These are phyloP conservation scores for Hydriomena furcata DNA, from an alignment of 2,888 invertebrate genomes.

Conservation along the genomic window DNA sequence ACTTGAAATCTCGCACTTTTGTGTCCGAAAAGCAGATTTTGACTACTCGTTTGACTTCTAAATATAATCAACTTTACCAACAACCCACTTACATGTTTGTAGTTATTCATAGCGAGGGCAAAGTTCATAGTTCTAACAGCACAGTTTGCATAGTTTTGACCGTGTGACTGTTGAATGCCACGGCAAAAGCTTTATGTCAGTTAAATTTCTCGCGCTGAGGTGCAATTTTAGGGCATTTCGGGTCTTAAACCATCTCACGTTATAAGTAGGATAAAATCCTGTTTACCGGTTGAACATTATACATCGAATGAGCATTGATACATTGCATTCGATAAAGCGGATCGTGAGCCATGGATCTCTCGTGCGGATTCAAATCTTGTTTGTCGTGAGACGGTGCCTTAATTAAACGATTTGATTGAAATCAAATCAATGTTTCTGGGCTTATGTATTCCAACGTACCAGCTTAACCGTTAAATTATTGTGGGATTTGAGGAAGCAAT, in stretches of 20 bases:
- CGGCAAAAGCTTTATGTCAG: too few species aligned
- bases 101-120: too few species aligned
- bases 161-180: too few species aligned
- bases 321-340: constrained; percentile 63
- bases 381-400: constrained; percentile 58
- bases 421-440: constrained; percentile 55
- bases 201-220: too few species aligned
- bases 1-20: too few species aligned
- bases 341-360: constrained; percentile 65
- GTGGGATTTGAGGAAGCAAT: neutral
- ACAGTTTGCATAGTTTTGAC: too few species aligned
- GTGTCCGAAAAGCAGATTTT: too few species aligned
- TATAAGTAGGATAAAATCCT: constrained; percentile 22
- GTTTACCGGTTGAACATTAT: constrained; percentile 58
- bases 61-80: too few species aligned
- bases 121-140: too few species aligned
- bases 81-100: too few species aligned
- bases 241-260: neutral
- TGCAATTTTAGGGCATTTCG: neutral
- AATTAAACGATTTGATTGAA: constrained; percentile 60
- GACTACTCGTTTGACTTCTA: too few species aligned
- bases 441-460: constrained; percentile 46
- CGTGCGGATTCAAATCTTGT: constrained; percentile 45
- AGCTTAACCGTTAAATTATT: neutral
- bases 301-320: constrained; percentile 64